Evolutionary conservation across 2,113 vertebrate species (phyloP).

Genomic region (Toxostoma redivivum): DNA sequence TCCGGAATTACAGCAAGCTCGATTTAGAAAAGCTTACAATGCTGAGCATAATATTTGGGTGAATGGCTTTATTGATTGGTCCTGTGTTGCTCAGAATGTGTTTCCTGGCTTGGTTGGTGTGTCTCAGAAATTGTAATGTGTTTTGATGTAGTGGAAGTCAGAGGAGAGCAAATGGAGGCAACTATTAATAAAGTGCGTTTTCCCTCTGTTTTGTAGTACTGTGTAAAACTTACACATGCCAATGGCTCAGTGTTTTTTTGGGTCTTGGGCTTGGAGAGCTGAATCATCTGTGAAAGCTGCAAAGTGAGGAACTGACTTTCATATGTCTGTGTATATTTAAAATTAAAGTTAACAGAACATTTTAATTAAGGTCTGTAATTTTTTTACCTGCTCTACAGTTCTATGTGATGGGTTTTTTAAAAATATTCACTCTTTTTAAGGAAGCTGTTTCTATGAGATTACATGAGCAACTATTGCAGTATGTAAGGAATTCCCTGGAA

Average conservation of each 20-base stretch:
- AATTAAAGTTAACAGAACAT: not conserved
- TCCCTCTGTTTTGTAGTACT: not conserved
- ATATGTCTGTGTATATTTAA: not conserved
- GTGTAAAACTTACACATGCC: not conserved
- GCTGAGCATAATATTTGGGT: conserved; percentile 16
- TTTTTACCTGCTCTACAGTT: not conserved
- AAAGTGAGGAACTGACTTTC: not conserved
- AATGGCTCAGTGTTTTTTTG: not conserved
- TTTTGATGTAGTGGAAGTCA: not conserved
- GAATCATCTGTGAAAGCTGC: not conserved
- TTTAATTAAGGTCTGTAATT: not conserved
- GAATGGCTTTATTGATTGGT: not conserved
- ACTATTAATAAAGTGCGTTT: not conserved
- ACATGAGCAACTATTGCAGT: not conserved
- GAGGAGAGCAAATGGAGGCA: not conserved
- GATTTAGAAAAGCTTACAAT: not conserved
- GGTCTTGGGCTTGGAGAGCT: not conserved
- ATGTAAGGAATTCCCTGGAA: not conserved
- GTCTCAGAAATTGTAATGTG: not conserved
- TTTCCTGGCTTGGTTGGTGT: not conserved
- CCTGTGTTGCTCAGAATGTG: not conserved
- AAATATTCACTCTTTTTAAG: not conserved
- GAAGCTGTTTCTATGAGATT: not conserved
- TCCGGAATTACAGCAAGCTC: not conserved
- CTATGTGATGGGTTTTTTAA: not conserved